phyloP scores from a whole-genome alignment of 1,140 invertebrate genomes.

The Trachymyrmex cornetzi region DNA sequence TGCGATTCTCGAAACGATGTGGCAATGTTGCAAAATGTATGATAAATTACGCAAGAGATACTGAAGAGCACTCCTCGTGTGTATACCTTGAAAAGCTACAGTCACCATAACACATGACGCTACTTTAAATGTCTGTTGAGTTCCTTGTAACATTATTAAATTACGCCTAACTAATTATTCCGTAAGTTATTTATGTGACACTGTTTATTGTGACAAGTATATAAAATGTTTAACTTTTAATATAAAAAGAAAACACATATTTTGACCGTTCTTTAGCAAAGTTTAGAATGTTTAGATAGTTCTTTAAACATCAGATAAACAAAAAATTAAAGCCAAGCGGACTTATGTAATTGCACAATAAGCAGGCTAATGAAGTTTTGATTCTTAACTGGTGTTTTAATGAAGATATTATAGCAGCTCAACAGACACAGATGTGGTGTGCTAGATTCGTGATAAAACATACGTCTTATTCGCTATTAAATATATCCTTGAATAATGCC shows the following conservation, averaged over 20 bases:
- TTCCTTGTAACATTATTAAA: constrained; percentile 22
- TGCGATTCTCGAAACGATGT: not conserved
- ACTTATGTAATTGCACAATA: constrained; percentile 40
- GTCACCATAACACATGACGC: not conserved
- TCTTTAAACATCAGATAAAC: not conserved
- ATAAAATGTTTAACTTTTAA: not conserved
- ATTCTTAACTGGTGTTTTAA: constrained; percentile 43
- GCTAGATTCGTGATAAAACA: constrained; percentile 52
- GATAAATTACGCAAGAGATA: constrained; percentile 47
- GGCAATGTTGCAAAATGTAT: constrained; percentile 46
- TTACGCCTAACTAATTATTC: not conserved
- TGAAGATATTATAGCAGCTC: constrained; percentile 43
- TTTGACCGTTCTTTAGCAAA: not conserved
- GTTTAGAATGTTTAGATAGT: not conserved
- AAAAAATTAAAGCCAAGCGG: constrained; percentile 12
- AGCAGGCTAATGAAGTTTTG: constrained; percentile 28
- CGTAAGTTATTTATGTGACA: not conserved
- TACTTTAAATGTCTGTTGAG: not conserved
- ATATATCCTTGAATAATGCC: constrained; percentile 61
- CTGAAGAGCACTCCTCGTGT: constrained; percentile 31
- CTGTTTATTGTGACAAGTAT: not conserved
- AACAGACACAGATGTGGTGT: constrained; percentile 2
- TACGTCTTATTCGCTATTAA: constrained; percentile 37
- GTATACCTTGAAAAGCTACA: constrained; percentile 19
- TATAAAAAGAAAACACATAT: too few species aligned